Percentiles rank a stretch among this genome's conserved stretches.
phyloP scores from a whole-genome alignment of 2,797 vertebrate species.

The Microctenopoma stevenorrisi region DNA sequence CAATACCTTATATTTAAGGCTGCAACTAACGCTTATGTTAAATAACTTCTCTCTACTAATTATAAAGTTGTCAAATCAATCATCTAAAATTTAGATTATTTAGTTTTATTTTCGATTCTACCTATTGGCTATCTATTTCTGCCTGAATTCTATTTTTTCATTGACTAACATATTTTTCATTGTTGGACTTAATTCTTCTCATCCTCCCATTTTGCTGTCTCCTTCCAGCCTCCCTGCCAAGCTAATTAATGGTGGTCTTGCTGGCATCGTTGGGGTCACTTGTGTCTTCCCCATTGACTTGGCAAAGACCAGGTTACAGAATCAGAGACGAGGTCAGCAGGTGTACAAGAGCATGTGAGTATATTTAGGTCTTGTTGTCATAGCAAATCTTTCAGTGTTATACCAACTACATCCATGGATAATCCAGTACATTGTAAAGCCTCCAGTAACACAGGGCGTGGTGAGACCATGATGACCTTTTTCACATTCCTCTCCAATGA shows the following conservation, averaged over 20 bases:
- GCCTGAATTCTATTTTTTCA: no score
- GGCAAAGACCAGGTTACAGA: slow-evolving; percentile 89
- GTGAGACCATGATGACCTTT: background rate
- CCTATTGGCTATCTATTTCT: no score
- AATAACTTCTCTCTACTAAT: no score
- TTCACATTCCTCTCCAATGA: slow-evolving; percentile 23
- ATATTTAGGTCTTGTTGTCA: slow-evolving; percentile 23
- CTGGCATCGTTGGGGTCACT: slow-evolving; percentile 89
- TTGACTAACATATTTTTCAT: background rate
- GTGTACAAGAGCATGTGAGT: slow-evolving; percentile 90
- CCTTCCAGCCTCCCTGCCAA: slow-evolving; percentile 87
- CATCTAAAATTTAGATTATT: no score
- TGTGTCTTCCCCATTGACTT: slow-evolving; percentile 91
- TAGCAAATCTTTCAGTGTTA: background rate
- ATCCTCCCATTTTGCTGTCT: background rate
- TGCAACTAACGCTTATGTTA: no score
- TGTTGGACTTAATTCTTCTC: background rate
- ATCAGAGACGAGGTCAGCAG: slow-evolving; percentile 87
- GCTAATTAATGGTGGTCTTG: slow-evolving; percentile 90
- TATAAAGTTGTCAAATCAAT: no score
- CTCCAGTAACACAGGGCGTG: background rate
- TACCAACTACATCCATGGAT: background rate
- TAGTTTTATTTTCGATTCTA: no score
- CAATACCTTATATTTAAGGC: no score
- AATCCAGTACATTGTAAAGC: slow-evolving; percentile 30